Conservation (phyloP, 2,113 vertebrate genomes). For the Phyllostomus discolor region DNA sequence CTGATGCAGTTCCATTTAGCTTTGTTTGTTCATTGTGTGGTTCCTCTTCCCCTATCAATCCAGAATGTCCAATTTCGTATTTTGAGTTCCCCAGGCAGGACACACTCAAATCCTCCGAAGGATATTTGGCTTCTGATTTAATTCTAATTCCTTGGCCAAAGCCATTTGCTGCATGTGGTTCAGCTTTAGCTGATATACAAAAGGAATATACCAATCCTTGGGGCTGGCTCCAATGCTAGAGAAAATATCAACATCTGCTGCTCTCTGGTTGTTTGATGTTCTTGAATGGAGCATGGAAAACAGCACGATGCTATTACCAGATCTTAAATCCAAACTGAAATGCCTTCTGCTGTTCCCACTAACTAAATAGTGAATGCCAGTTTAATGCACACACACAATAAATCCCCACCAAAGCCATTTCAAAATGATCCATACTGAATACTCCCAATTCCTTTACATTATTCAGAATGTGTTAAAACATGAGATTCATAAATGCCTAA, state of each 20-base stretch:
- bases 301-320: neutral
- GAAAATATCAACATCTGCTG: constrained; percentile 11
- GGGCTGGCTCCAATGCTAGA: neutral
- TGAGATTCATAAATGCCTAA: constrained; percentile 60
- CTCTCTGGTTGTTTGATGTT: neutral
- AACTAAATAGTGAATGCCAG: constrained; percentile 20
- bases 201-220: neutral
- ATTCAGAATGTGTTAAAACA: constrained; percentile 36
- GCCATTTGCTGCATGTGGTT: neutral
- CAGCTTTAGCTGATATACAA: neutral
- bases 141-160: neutral
- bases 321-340: neutral
- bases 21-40: neutral
- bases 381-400: neutral
- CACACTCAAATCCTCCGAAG: neutral
- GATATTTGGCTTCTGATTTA: neutral
- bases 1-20: neutral
- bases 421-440: constrained; percentile 2
- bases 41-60: neutral
- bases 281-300: neutral
- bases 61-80: neutral
- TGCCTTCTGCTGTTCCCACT: neutral
- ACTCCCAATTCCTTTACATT: neutral
- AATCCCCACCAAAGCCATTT: neutral
- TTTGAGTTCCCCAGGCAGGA: neutral